Conservation (phyloP, 2,113 vertebrate genomes). For the Rhineura floridana region DNA sequence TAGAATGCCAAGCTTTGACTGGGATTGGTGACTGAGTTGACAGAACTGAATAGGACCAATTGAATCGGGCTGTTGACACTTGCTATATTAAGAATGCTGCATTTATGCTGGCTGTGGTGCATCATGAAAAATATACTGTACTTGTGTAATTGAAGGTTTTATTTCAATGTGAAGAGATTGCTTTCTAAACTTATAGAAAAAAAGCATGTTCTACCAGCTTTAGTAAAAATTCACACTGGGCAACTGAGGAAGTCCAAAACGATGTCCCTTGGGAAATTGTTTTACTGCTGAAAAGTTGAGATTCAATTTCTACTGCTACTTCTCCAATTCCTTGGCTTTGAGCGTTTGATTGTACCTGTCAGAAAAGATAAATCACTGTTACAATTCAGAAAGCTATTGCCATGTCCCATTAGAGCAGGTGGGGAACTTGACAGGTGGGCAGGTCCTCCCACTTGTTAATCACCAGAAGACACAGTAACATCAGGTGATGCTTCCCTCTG, state of each 20-base stretch:
- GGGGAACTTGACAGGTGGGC: no score
- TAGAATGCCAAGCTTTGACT: not conserved
- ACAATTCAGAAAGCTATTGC: not conserved
- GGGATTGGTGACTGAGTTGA: not conserved
- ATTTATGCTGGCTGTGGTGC: not conserved
- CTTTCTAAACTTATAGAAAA: conserved; percentile 64
- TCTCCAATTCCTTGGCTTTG: conserved; percentile 77
- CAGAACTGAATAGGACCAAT: not conserved
- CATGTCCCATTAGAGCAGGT: no score
- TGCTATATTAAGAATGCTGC: not conserved
- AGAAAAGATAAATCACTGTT: conserved; percentile 19
- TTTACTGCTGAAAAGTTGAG: conserved; percentile 47
- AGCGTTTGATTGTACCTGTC: conserved; percentile 83
- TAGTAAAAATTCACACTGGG: conserved; percentile 44
- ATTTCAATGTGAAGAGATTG: conserved; percentile 49
- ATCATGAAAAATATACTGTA: not conserved
- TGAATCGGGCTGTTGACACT: no score
- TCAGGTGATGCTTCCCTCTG: no score
- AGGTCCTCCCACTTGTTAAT: no score
- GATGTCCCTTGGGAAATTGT: conserved; percentile 65
- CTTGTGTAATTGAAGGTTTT: conserved; percentile 53
- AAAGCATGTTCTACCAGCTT: conserved; percentile 43
- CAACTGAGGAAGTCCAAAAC: conserved; percentile 54
- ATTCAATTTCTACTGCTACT: conserved; percentile 56
- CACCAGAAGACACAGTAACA: no score